These are phyloP conservation scores for Vesta saturnalis DNA, from an alignment of 2,888 invertebrate species.

Conservation along the genomic window DNA sequence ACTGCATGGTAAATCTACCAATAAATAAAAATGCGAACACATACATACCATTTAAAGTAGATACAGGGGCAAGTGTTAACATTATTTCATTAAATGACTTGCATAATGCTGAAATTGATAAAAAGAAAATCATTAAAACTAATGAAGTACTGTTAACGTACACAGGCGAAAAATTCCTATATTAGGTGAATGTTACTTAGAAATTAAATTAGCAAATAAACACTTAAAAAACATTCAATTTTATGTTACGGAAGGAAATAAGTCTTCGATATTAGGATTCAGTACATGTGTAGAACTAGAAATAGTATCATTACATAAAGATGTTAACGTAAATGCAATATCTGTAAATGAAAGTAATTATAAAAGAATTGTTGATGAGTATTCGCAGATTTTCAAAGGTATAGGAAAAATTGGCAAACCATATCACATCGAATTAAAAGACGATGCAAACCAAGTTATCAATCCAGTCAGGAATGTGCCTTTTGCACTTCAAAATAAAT, in stretches of 20 bases:
- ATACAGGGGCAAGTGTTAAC: constrained; percentile 2
- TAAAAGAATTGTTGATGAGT: constrained; percentile 22
- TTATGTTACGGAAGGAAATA: constrained; percentile 23
- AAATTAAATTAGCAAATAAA: constrained; percentile 17
- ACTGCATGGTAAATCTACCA: not conserved
- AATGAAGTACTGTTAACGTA: constrained; percentile 10
- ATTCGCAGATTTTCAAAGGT: constrained; percentile 36
- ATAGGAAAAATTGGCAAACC: constrained; percentile 38
- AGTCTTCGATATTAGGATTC: constrained; percentile 15
- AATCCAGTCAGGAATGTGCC: constrained; percentile 35
- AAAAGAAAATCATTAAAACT: not conserved
- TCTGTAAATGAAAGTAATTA: constrained; percentile 11
- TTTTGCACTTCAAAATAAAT: constrained; percentile 29
- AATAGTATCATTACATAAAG: constrained; percentile 13
- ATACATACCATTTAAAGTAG: not conserved
- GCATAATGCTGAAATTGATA: not conserved
- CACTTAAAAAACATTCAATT: constrained; percentile 9
- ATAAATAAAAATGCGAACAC: not conserved
- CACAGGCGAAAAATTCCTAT: constrained; percentile 28
- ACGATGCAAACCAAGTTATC: constrained; percentile 27
- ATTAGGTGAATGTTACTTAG: constrained; percentile 28
- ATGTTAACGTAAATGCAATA: constrained; percentile 8
- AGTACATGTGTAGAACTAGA: constrained; percentile 13
- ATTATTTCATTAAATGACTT: constrained; percentile 8
- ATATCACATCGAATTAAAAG: constrained; percentile 42